A percentile compares a stretch with the other conserved stretches of the same genome.
Conservation (phyloP, 2,113 vertebrate genomes). For the Hyperopisus bebe region DNA sequence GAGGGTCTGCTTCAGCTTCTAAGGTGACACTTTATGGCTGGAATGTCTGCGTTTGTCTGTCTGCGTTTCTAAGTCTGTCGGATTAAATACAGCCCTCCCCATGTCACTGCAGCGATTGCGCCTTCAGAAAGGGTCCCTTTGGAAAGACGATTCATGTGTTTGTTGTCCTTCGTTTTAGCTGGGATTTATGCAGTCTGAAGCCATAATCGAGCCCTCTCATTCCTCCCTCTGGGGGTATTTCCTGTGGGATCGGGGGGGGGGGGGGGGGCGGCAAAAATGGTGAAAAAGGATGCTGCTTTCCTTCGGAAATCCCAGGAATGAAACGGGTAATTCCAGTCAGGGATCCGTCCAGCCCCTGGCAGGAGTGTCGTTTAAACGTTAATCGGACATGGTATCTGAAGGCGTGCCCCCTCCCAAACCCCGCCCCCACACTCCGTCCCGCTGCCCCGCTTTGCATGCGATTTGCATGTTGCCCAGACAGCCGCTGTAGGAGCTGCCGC, state of each 20-base stretch:
- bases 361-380: not conserved
- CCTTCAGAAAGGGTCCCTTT: not conserved
- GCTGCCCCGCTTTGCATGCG: conserved; percentile 28
- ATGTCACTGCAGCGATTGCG: not conserved
- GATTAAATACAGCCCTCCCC: not conserved
- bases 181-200: not conserved
- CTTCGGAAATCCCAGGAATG: not conserved
- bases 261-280: not conserved
- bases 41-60: not conserved
- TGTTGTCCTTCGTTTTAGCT: not conserved
- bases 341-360: not conserved
- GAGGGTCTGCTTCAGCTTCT: not conserved
- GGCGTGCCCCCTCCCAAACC: not conserved
- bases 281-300: not conserved
- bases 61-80: not conserved
- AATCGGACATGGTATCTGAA: not conserved
- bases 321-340: not conserved
- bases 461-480: conserved; percentile 36
- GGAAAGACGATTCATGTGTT: not conserved
- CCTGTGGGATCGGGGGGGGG: not conserved
- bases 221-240: not conserved
- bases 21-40: not conserved
- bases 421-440: not conserved
- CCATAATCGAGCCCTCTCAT: not conserved
- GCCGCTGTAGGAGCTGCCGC: conserved; percentile 18